These are phyloP conservation scores for Cerastoderma edule DNA, from an alignment of 2,888 invertebrate genomes.

Conservation along the genomic window DNA sequence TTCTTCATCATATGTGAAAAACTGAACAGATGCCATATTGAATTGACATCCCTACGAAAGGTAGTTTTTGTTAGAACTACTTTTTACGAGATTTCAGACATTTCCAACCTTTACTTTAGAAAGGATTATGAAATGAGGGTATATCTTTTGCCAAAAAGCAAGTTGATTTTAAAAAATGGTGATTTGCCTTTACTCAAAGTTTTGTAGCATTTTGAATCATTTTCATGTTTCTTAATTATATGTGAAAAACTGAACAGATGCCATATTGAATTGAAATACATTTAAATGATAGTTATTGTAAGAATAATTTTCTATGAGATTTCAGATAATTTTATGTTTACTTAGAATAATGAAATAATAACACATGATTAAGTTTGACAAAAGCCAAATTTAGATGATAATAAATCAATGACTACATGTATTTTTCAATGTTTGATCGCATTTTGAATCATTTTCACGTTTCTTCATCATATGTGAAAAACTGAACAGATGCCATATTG, in stretches of 20 bases:
- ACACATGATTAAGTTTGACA: too few relatives aligned
- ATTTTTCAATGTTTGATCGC: background rate
- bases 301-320: too few relatives aligned
- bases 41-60: conserved; percentile 9
- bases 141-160: too few relatives aligned
- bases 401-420: background rate
- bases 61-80: background rate
- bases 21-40: conserved; percentile 7
- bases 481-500: conserved; percentile 11
- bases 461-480: background rate
- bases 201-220: too few relatives aligned
- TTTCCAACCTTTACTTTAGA: background rate
- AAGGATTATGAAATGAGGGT: background rate
- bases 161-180: background rate
- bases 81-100: conserved; percentile 2
- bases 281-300: too few relatives aligned
- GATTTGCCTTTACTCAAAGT: too few relatives aligned
- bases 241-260: too few relatives aligned
- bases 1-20: background rate
- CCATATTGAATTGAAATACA: too few relatives aligned
- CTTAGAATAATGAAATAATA: too few relatives aligned
- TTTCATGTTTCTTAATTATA: too few relatives aligned
- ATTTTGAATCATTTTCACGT: conserved; percentile 16
- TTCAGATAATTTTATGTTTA: too few relatives aligned
- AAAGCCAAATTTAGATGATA: background rate